Evolutionary conservation across 2,888 invertebrate genomes (phyloP).

Genomic region (Dasypolia templi): DNA sequence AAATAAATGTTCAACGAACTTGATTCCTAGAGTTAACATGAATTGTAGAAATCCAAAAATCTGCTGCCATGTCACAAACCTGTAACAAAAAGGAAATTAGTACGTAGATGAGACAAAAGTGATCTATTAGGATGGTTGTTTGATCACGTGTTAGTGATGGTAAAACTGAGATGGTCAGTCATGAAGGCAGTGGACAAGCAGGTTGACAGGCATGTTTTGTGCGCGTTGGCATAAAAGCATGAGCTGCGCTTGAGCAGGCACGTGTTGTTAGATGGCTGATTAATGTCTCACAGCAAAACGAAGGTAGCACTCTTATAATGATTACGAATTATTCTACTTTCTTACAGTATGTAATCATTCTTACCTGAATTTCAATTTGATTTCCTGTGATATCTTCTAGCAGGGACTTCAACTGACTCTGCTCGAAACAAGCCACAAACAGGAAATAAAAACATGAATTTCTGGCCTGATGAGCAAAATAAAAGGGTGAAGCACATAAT

Average conservation of each 20-base stretch:
- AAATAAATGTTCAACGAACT: background rate
- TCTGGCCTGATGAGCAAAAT: constrained; percentile 17
- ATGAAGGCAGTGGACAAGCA: constrained; percentile 28
- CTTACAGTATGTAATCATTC: background rate
- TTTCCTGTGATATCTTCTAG: constrained; percentile 18
- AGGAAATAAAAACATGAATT: background rate
- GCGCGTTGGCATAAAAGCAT: background rate
- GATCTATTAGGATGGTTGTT: constrained; percentile 10
- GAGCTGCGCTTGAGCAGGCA: background rate
- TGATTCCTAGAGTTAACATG: background rate
- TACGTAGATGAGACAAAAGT: background rate
- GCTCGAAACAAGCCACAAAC: constrained; percentile 27
- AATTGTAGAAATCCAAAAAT: accelerated
- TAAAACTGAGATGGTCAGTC: constrained; percentile 8
- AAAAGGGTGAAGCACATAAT: constrained; percentile 23
- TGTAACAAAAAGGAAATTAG: constrained; percentile 39
- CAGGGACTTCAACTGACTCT: background rate
- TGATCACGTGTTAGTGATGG: constrained; percentile 33
- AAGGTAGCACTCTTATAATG: constrained; percentile 32
- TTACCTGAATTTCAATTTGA: constrained; percentile 26
- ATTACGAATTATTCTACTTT: constrained; percentile 18
- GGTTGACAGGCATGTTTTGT: background rate
- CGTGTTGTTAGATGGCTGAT: constrained; percentile 11
- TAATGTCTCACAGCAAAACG: constrained; percentile 40
- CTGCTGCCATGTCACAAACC: background rate